A percentile compares a stretch with the other conserved stretches of the same genome.
phyloP scores from a whole-genome alignment of 2,888 invertebrate species.

The Eilema depressum region DNA sequence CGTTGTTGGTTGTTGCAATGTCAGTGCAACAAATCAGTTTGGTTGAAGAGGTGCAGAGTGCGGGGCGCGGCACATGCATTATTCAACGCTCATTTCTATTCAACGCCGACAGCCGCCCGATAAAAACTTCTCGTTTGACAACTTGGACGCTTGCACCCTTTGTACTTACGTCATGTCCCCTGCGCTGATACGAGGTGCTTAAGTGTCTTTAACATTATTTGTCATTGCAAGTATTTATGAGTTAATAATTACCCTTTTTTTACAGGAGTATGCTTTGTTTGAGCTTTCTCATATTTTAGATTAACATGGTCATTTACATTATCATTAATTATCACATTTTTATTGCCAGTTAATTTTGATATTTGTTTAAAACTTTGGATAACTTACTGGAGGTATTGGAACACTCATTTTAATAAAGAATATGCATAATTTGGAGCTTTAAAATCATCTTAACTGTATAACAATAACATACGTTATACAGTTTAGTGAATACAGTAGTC shows the following conservation, averaged over 20 bases:
- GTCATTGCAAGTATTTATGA: constrained; percentile 62
- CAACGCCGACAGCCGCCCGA: constrained; percentile 83
- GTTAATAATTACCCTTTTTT: constrained; percentile 47
- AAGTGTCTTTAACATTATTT: constrained; percentile 63
- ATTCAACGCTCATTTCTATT: constrained; percentile 86
- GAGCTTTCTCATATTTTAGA: neutral
- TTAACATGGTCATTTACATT: too few species aligned
- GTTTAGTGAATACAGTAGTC: constrained; percentile 17
- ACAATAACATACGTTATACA: constrained; percentile 20
- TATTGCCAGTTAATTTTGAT: neutral
- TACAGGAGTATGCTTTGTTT: constrained; percentile 23
- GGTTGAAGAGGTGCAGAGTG: constrained; percentile 53
- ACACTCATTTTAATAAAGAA: neutral
- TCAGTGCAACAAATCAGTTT: constrained; percentile 76
- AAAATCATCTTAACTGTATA: neutral
- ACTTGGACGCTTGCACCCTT: constrained; percentile 85
- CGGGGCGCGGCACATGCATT: constrained; percentile 75
- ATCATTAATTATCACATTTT: neutral
- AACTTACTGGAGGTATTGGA: neutral
- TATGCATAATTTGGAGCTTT: neutral
- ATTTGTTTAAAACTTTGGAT: neutral
- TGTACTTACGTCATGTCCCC: constrained; percentile 80
- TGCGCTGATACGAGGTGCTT: constrained; percentile 53
- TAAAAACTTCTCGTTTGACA: constrained; percentile 87
- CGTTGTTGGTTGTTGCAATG: constrained; percentile 57